Evolutionary conservation across 1,140 invertebrate genomes (phyloP), one percentile per base, ranked within the genome.

Genomic region (Mycetomoellerius zeteki): DNA sequence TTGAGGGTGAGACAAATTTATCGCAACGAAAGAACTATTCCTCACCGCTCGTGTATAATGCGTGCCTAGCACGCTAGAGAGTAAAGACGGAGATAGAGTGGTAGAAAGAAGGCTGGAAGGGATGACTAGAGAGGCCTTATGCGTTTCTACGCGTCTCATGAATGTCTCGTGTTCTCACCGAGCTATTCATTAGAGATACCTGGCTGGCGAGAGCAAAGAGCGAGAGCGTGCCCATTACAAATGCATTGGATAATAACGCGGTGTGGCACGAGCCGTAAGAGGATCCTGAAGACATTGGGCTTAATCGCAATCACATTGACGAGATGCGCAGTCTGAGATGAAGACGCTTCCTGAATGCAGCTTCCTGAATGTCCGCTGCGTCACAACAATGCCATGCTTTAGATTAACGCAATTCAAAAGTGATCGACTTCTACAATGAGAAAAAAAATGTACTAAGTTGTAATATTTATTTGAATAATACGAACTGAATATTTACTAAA

Each of bases 231-330:
- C 43, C 77, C 88, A 91, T 91, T 91, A 91, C 84, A 21, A 90
- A 92, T 91, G 84, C 89, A 92, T 91, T 88, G 90, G 91, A 91
- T 88, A 91, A 92, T 91, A 91, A 91, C 81, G 86, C 78, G 64
- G 90, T 86, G 77, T 88, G 81, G 86, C 78, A 77, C 87, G 64
- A 88, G 27, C 62, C 71, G 37, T 90, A 86, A 90, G 87, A 86
- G 72, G 76, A 90, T 80, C 84, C 43, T 60, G 54, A 56, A 84
- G 84, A 85, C 60, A 81, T 78, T 87, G 64, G 19, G 56, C 37
- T 50, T 60, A 56, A 37, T 64, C 77, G 80, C 67, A 76, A 86
- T 54, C 37, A 16, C 78, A 27, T 50, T 27, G 62, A 56, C 30
- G 37, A 21, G 16, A 60, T 2, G 16, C 37, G 71, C 43, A 52